Conservation (phyloP, 2,797 vertebrate genomes). For the Urocyon cinereoargenteus region DNA sequence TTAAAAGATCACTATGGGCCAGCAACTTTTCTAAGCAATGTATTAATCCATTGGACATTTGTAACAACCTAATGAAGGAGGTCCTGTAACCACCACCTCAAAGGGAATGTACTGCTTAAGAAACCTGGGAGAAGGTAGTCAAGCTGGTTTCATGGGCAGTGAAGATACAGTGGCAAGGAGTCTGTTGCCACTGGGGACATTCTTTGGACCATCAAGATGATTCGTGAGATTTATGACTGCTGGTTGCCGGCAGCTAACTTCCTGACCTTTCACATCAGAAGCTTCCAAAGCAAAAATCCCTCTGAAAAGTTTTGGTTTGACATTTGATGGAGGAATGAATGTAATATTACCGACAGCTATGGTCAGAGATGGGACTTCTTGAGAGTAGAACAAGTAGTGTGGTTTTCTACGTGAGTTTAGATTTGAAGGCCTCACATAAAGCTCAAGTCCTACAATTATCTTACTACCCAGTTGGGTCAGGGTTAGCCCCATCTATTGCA, state of each 20-base stretch:
- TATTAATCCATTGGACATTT: conserved; percentile 2
- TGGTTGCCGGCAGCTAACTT: neutral
- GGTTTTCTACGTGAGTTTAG: conserved; percentile 17
- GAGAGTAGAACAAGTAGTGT: neutral
- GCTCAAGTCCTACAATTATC: neutral
- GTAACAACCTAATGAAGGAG: neutral
- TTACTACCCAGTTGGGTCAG: neutral
- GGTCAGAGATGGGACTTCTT: neutral
- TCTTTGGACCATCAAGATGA: neutral
- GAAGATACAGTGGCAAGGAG: neutral
- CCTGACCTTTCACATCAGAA: neutral
- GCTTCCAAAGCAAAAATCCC: neutral
- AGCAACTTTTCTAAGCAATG: conserved; percentile 6
- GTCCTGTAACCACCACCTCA: neutral
- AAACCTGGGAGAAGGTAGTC: neutral
- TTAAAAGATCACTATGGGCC: neutral
- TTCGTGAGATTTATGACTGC: neutral
- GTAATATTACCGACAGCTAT: neutral
- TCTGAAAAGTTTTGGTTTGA: conserved; percentile 14
- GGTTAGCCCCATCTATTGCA: neutral
- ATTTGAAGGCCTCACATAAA: neutral
- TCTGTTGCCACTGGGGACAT: neutral
- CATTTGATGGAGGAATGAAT: neutral
- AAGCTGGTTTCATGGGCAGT: neutral
- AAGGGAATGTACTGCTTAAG: neutral